Evolutionary conservation across 1,140 invertebrate genomes (phyloP).

Genomic region (Rhyacophila brunnea): DNA sequence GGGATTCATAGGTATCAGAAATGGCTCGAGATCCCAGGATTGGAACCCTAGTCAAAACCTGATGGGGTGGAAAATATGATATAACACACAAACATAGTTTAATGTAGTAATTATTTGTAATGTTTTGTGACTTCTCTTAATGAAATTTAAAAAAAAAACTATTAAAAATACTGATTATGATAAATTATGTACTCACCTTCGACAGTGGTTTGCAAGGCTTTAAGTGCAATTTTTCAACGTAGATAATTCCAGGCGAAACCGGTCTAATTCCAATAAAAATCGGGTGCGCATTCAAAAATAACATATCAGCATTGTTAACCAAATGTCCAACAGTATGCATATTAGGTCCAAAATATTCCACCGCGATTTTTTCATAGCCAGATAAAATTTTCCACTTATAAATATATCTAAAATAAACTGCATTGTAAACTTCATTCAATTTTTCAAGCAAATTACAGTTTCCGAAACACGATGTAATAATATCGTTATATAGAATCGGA

Average conservation of each 20-base stretch:
- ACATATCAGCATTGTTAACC: slow-evolving; percentile 52
- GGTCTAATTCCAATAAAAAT: slow-evolving; percentile 48
- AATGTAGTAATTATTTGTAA: too few species aligned
- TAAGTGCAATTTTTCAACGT: slow-evolving; percentile 52
- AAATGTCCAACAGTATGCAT: slow-evolving; percentile 32
- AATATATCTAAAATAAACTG: slow-evolving; percentile 23
- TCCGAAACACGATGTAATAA: slow-evolving; percentile 36
- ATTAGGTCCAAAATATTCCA: slow-evolving; percentile 38
- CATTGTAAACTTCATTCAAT: slow-evolving; percentile 20
- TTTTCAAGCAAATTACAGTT: slow-evolving; percentile 38
- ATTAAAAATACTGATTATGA: neutral
- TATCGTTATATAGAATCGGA: slow-evolving; percentile 47
- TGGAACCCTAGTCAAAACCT: too few species aligned
- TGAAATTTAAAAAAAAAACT: neutral
- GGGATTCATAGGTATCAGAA: too few species aligned
- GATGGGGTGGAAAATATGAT: too few species aligned
- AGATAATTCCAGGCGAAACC: slow-evolving; percentile 47
- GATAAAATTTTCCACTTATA: slow-evolving; percentile 26
- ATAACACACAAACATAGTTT: too few species aligned
- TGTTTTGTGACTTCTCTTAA: neutral
- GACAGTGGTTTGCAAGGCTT: slow-evolving; percentile 39
- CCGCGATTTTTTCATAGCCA: slow-evolving; percentile 31
- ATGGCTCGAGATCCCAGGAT: too few species aligned
- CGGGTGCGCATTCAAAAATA: slow-evolving; percentile 54
- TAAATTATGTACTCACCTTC: slow-evolving; percentile 7